These are phyloP conservation scores for Sebastes kiyomatsui DNA, from an alignment of 2,797 vertebrate genomes.

Conservation along the genomic window DNA sequence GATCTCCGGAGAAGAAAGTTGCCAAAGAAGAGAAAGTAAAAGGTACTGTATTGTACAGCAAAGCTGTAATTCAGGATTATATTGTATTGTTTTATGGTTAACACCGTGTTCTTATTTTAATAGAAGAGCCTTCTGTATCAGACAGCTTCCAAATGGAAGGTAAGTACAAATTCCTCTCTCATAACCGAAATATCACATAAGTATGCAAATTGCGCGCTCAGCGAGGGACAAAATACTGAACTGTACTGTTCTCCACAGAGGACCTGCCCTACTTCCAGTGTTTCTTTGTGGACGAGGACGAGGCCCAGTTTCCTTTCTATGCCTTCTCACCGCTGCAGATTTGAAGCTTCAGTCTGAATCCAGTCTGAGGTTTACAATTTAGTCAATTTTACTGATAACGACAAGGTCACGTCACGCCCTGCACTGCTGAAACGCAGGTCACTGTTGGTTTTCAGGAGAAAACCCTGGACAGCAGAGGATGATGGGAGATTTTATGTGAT, in stretches of 20 bases:
- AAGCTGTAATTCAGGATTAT: neutral
- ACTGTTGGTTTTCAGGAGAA: conserved; percentile 32
- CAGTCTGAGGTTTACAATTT: conserved; percentile 18
- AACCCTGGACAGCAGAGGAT: conserved; percentile 24
- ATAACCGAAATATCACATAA: neutral
- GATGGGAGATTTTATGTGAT: conserved; percentile 25
- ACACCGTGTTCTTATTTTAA: conserved; percentile 15
- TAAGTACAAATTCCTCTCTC: conserved; percentile 32
- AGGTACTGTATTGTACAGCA: conserved; percentile 43
- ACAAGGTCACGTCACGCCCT: conserved; percentile 29
- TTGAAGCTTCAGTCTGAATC: conserved; percentile 57
- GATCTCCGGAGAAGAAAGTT: conserved; percentile 61
- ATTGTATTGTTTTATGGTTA: neutral
- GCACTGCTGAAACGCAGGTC: conserved; percentile 25
- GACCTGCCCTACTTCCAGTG: conserved; percentile 96
- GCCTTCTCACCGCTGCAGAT: conserved; percentile 84
- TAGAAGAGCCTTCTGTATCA: conserved; percentile 67
- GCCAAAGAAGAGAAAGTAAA: conserved; percentile 66
- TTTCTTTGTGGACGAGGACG: conserved; percentile 93
- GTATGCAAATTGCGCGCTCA: neutral
- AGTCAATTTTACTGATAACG: conserved; percentile 21
- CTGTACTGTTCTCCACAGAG: conserved; percentile 71
- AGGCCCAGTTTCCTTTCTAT: conserved; percentile 90
- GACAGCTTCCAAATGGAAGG: conserved; percentile 76
- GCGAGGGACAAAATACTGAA: neutral